Evolutionary conservation across 2,113 vertebrate genomes (phyloP).

Genomic region (Halcyon senegalensis): DNA sequence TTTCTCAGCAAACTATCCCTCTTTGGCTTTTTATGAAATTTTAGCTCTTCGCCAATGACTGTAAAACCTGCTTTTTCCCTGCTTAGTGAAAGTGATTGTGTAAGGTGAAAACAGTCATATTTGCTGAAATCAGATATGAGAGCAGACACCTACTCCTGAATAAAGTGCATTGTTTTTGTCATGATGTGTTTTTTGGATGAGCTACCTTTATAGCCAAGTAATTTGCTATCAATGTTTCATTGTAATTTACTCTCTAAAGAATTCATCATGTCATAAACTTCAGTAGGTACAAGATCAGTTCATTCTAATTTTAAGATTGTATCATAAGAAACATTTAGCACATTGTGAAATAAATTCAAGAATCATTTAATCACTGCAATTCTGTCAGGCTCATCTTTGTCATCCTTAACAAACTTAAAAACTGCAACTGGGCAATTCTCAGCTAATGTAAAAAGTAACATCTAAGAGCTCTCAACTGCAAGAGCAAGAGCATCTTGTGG

Average conservation of each 20-base stretch:
- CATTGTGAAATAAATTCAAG: constrained; percentile 59
- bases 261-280: constrained; percentile 55
- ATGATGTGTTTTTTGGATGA: constrained; percentile 37
- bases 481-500: no score
- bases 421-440: constrained; percentile 64
- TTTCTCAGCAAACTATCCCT: not conserved
- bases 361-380: constrained; percentile 47
- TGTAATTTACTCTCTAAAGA: constrained; percentile 52
- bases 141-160: not conserved
- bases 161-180: not conserved
- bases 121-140: not conserved
- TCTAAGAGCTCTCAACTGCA: constrained; percentile 47
- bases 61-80: not conserved
- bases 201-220: constrained; percentile 21
- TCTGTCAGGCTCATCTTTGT: constrained; percentile 47
- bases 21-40: not conserved
- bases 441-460: constrained; percentile 50
- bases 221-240: constrained; percentile 51
- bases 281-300: constrained; percentile 48
- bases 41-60: not conserved
- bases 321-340: constrained; percentile 39
- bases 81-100: not conserved
- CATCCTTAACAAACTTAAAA: constrained; percentile 55
- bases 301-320: constrained; percentile 56
- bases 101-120: not conserved